These are phyloP conservation scores for Sciurus carolinensis DNA, from an alignment of 2,797 vertebrate species.

Conservation along the genomic window DNA sequence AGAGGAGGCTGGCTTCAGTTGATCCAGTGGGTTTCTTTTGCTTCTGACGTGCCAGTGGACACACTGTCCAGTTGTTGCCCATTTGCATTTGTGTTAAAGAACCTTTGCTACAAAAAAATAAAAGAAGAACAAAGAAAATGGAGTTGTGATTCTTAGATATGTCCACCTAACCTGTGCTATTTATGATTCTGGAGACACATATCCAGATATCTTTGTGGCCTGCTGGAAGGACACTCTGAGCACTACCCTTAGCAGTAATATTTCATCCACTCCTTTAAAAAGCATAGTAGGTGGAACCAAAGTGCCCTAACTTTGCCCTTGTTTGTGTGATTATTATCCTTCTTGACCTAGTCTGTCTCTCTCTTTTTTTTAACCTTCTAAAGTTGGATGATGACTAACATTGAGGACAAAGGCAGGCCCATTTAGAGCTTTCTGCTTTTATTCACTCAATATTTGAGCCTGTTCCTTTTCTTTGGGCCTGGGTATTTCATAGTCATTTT, in stretches of 20 bases:
- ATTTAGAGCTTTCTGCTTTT: conserved; percentile 34
- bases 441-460: neutral
- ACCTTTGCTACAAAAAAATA: neutral
- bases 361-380: conserved; percentile 23
- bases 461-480: conserved; percentile 36
- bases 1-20: neutral
- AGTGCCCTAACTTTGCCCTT: neutral
- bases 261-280: neutral
- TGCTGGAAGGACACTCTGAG: neutral
- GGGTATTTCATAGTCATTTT: conserved; percentile 27
- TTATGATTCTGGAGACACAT: neutral
- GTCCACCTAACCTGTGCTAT: neutral
- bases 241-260: neutral
- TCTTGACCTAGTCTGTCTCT: neutral
- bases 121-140: neutral
- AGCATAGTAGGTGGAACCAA: neutral
- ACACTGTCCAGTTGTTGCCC: neutral
- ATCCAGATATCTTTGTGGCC: neutral
- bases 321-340: neutral
- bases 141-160: neutral
- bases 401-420: conserved; percentile 65
- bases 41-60: neutral
- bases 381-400: conserved; percentile 73
- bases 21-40: neutral
- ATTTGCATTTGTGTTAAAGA: neutral